Base-by-base conservation (phyloP, 2,113 vertebrate genomes). In the Clupea harengus region DNA sequence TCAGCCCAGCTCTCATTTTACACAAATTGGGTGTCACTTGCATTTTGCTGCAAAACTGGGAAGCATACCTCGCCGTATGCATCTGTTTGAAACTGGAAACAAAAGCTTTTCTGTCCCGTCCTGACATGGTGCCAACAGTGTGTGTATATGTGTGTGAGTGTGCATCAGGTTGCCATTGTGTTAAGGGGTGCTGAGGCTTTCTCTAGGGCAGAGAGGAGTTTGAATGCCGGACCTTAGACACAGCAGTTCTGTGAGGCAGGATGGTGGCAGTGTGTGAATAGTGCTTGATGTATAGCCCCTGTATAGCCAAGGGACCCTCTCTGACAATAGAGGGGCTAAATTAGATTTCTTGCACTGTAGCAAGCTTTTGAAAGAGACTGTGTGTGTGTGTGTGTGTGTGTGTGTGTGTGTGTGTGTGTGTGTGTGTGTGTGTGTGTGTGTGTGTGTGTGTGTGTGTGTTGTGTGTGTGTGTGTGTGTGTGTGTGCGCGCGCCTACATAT, bases 391-490 rank as follows among this genome's bases (percentile, higher is more conserved):
- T 67, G 60, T 78, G 82, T 88, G 67, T 82, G 86, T 67, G 82
- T 47, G 78, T 28, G 67, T 60, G 28, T 82, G 81, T 47, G 11
- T 82, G 85, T 64, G 85, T 83, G 46, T 67, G 46, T 83, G 82
- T 64, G 25, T 9, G 47, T 60, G 45, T 86, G 47, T 45, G 67
- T 60, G 82, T 85, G 72, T 28, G 82, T 25, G 22, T 67, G 60
- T 78, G 82, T 88, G 67, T 82, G 86, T 67, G 82, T 47, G 78
- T 28, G 67, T 60, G 28, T n/a, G n/a, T n/a, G n/a, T n/a, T n/a
- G n/a, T n/a, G n/a, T n/a, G n/a, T 82, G 81, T 47, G 11, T 82
- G 85, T 64, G 85, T 67, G 46, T 83, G 82, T 64, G 25, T 9
- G 47, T 60, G 67, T 39, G 81, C 20, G 54, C 20, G 54, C 1